Conservation (phyloP, 2,888 invertebrate species). For the Cryptophagus acutangulus region DNA sequence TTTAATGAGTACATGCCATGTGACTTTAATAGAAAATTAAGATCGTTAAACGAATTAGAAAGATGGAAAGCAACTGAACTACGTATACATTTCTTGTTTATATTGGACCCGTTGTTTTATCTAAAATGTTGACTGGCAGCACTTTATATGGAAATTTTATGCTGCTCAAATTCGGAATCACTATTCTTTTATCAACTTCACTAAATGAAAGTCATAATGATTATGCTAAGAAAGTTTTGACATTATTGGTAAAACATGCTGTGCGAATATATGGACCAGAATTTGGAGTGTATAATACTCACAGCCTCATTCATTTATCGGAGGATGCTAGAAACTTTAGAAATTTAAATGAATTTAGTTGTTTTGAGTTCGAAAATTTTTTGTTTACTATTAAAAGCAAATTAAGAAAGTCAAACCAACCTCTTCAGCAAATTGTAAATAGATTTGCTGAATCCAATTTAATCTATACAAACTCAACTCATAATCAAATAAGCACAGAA, state of each 20-base stretch:
- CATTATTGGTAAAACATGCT: constrained; percentile 11
- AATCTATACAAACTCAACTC: no score
- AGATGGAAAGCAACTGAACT: constrained; percentile 14
- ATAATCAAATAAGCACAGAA: no score
- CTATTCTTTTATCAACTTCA: constrained; percentile 12
- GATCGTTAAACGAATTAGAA: constrained; percentile 12
- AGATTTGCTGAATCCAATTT: no score
- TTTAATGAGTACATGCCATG: constrained; percentile 8
- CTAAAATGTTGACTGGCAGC: no score
- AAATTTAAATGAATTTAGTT: no score
- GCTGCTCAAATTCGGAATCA: constrained; percentile 13
- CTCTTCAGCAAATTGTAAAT: no score
- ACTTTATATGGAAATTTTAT: constrained; percentile 16
- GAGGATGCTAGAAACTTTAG: no score
- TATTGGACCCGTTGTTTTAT: no score
- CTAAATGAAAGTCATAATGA: constrained; percentile 16
- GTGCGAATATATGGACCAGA: constrained; percentile 13
- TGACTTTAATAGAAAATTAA: constrained; percentile 16
- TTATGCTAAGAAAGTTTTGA: constrained; percentile 14
- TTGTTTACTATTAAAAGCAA: no score
- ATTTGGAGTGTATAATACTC: constrained; percentile 15
- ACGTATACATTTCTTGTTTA: no score
- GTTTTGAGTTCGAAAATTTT: no score
- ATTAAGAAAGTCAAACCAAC: no score
- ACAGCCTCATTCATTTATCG: constrained; percentile 14